Evolutionary conservation across 2,888 invertebrate species (phyloP).

Genomic region (Plagodis pulveraria): DNA sequence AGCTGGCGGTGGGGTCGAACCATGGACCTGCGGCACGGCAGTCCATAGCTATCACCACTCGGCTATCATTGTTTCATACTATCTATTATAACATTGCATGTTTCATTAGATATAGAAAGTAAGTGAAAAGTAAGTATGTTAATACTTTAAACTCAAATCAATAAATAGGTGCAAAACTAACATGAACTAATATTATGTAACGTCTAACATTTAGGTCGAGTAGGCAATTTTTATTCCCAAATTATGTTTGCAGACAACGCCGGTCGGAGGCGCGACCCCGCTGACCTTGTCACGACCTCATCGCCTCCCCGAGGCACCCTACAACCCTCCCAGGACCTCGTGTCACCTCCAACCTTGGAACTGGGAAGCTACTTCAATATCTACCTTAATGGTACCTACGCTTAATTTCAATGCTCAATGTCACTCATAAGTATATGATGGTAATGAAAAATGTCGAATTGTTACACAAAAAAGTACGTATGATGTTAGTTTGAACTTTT

Average conservation of each 20-base stretch:
- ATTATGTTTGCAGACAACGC: slow-evolving; percentile 57
- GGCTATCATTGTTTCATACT: too few relatives aligned
- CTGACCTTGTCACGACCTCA: slow-evolving; percentile 71
- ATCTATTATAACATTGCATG: too few relatives aligned
- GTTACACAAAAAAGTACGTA: neutral
- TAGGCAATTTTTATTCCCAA: slow-evolving; percentile 51
- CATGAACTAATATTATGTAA: slow-evolving; percentile 40
- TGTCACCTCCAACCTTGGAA: slow-evolving; percentile 64
- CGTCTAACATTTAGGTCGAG: slow-evolving; percentile 42
- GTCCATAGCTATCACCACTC: too few relatives aligned
- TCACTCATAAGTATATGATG: slow-evolving; percentile 47
- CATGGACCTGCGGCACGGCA: too few relatives aligned
- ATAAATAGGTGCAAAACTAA: slow-evolving; percentile 24
- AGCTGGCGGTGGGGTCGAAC: too few relatives aligned
- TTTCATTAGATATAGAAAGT: too few relatives aligned
- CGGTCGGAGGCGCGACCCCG: slow-evolving; percentile 55
- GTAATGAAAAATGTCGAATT: slow-evolving; percentile 4
- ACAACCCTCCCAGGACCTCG: slow-evolving; percentile 60
- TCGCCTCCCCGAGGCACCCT: slow-evolving; percentile 47
- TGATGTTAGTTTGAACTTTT: too few relatives aligned
- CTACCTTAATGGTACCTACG: slow-evolving; percentile 43
- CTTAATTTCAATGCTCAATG: slow-evolving; percentile 36
- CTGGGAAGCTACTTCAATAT: slow-evolving; percentile 58
- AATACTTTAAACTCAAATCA: slow-evolving; percentile 40
- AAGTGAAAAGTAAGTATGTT: too few relatives aligned